Conservation (phyloP, 2,888 invertebrate genomes). For the Stictocephala bisonia region DNA sequence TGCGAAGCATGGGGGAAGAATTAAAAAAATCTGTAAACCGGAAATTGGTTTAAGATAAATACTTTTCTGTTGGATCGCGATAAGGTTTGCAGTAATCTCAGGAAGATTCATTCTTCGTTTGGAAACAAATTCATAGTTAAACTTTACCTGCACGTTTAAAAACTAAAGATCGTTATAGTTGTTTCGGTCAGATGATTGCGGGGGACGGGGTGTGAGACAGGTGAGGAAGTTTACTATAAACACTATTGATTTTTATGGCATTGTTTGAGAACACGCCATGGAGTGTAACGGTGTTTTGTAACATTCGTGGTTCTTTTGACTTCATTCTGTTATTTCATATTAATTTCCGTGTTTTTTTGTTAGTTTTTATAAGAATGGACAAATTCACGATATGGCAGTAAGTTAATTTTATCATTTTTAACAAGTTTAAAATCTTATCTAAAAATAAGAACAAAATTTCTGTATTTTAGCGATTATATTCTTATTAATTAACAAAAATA, state of each 20-base stretch:
- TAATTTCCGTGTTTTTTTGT: neutral
- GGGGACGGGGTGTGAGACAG: neutral
- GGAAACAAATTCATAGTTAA: too few species aligned
- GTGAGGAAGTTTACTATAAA: constrained; percentile 37
- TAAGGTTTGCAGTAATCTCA: too few species aligned
- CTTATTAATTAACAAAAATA: too few species aligned
- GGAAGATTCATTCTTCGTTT: too few species aligned
- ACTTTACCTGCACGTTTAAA: neutral
- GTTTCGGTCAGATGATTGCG: neutral
- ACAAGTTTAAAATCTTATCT: neutral
- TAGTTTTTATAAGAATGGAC: constrained; percentile 3
- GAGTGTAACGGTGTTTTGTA: constrained; percentile 5
- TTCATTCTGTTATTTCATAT: neutral
- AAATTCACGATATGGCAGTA: constrained; percentile 30
- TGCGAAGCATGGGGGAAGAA: too few species aligned
- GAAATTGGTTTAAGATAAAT: too few species aligned
- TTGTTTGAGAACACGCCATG: constrained; percentile 11
- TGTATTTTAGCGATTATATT: neutral
- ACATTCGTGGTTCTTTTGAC: neutral
- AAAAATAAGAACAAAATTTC: neutral
- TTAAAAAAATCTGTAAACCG: too few species aligned
- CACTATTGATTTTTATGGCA: constrained; percentile 36
- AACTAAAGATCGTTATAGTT: neutral
- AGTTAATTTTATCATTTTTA: neutral
- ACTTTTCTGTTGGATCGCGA: too few species aligned